Evolutionary conservation across 2,888 invertebrate genomes (phyloP).

Genomic region (Apodemia zela): DNA sequence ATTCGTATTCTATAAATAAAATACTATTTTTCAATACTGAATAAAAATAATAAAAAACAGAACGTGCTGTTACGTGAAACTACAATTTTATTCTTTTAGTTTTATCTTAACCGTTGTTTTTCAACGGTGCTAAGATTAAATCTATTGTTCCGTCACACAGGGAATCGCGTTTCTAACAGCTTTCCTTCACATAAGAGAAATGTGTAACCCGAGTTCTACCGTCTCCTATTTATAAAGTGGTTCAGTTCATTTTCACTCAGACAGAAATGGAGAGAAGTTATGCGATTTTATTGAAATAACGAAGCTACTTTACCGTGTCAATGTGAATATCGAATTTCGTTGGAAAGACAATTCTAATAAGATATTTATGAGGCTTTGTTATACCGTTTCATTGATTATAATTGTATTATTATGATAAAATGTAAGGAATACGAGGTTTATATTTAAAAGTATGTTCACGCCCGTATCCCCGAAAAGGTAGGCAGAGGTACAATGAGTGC

Average conservation of each 20-base stretch:
- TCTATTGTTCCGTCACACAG: slow-evolving; percentile 67
- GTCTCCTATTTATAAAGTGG: slow-evolving; percentile 60
- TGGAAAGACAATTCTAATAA: neutral
- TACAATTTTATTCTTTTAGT: slow-evolving; percentile 25
- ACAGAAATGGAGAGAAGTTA: slow-evolving; percentile 56
- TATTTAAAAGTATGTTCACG: too few relatives aligned
- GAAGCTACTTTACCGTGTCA: neutral
- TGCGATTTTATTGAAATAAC: slow-evolving; percentile 44
- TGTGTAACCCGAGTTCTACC: slow-evolving; percentile 56
- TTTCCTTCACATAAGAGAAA: slow-evolving; percentile 57
- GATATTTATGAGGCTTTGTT: slow-evolving; percentile 1
- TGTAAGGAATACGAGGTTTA: too few relatives aligned
- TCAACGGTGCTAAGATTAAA: slow-evolving; percentile 64
- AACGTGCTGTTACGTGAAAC: slow-evolving; percentile 1
- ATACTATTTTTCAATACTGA: neutral
- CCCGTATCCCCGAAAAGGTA: too few relatives aligned
- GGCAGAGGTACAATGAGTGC: too few relatives aligned
- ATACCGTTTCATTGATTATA: neutral
- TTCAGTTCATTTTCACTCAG: slow-evolving; percentile 53
- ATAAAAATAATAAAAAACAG: neutral
- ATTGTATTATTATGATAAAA: neutral
- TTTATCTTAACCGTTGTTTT: slow-evolving; percentile 41
- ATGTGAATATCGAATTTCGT: slow-evolving; percentile 9
- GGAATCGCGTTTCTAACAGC: slow-evolving; percentile 66
- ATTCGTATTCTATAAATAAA: neutral